Base-by-base conservation (phyloP, 1,140 invertebrate genomes). In the Drosophila tropicalis region DNA sequence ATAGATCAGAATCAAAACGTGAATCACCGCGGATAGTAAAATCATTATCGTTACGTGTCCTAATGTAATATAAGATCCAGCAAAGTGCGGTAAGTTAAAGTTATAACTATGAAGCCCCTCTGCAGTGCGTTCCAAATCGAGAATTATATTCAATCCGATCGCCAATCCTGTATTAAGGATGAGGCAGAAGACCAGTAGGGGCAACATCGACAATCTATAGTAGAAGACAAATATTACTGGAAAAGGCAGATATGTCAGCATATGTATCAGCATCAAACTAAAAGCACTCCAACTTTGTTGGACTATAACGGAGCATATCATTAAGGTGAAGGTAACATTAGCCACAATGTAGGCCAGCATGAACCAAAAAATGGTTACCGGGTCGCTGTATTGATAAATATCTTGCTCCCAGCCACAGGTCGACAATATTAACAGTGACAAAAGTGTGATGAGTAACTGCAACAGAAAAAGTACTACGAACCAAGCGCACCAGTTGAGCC, bases 131-230 rank as follows among this genome's bases (percentile, higher is more conserved):
- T 96, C 95, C 90, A 94, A 93, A 86, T 93, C 92, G 67, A 95
- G 70, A 73, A 95, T 94, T n/a, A 96, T 78, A 75, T 94, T 93
- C 62, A 96, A 95, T 1, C 95, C 96, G 85, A 94, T 95, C 0
- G 95, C 94, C 94, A 97, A 95, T 0, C 95, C 96, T 1, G 95
- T 94, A 79, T 96, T 96, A n/a, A 94, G 94, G 3, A 70, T 56
- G 13, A 80, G 15, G 32, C 63, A 64, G 5, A n/a, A 10, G 5
- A 68, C 1, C 1, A 76, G n/a, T 22, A 73, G 79, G 57, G 34
- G 17, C 7, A 1, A 5, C 1, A 71, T 13, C 2, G 61, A 13
- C 12, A 72, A 1, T 1, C 57, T 9, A 12, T 60, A 61, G 34
- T 76, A 65, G 3, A 64, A 22, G 5, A 60, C 41, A 1, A 71